Evolutionary conservation across 2,113 vertebrate species (phyloP).

Genomic region (Argyrosomus japonicus): DNA sequence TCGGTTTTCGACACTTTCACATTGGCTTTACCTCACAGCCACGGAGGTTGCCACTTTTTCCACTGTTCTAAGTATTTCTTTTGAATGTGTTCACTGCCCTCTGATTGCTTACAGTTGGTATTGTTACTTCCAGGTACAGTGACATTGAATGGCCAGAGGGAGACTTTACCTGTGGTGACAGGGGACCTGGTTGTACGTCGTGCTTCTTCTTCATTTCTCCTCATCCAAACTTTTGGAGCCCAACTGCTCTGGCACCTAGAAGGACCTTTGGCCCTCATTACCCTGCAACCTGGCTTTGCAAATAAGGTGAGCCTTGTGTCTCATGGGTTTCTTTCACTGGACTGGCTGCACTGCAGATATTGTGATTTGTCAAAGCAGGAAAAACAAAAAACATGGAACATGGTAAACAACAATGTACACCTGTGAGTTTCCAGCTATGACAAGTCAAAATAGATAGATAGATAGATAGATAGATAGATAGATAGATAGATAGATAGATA

Average conservation of each 20-base stretch:
- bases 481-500: too few species aligned
- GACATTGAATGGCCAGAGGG: constrained; percentile 82
- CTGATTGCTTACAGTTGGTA: not conserved
- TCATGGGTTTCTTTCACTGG: not conserved
- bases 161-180: constrained; percentile 83
- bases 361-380: too few species aligned
- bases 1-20: too few species aligned
- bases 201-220: constrained; percentile 88
- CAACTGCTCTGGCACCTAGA: constrained; percentile 89
- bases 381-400: too few species aligned
- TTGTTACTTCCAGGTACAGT: constrained; percentile 81
- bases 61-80: not conserved
- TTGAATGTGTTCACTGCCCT: not conserved
- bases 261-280: constrained; percentile 84
- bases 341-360: too few species aligned
- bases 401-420: too few species aligned
- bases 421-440: too few species aligned
- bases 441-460: too few species aligned
- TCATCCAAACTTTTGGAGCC: constrained; percentile 86
- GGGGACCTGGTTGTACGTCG: constrained; percentile 80
- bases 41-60: too few species aligned
- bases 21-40: too few species aligned
- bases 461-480: too few species aligned
- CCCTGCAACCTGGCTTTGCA: constrained; percentile 88
- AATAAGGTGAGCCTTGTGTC: constrained; percentile 81